Evolutionary conservation across 2,113 vertebrate genomes (phyloP).

Genomic region (Heptranchias perlo): DNA sequence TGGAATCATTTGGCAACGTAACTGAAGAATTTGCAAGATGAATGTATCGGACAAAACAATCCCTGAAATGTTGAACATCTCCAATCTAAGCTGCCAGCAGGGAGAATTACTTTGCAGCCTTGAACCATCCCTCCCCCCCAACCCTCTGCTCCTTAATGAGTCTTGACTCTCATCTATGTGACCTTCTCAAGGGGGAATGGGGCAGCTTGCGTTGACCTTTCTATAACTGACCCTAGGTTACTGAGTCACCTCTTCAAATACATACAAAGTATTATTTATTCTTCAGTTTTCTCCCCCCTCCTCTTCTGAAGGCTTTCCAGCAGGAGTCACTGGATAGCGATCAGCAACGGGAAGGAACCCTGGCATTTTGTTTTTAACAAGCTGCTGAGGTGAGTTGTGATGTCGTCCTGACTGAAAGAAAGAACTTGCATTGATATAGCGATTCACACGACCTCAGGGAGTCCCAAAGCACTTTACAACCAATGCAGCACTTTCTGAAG

Average conservation of each 20-base stretch:
- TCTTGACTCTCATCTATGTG: not conserved
- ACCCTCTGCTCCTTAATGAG: too few species aligned
- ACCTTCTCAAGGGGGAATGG: not conserved
- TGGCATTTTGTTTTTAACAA: not conserved
- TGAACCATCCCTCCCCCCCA: not conserved
- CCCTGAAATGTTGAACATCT: not conserved
- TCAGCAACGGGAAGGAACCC: not conserved
- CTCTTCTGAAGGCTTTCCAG: not conserved
- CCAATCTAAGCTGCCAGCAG: not conserved
- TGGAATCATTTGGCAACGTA: not conserved
- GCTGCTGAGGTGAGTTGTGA: not conserved
- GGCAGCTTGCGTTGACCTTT: not conserved
- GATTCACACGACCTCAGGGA: not conserved
- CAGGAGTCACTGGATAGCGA: not conserved
- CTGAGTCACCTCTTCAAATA: not conserved
- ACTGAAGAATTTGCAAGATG: not conserved
- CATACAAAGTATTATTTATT: not conserved
- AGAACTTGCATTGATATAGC: not conserved
- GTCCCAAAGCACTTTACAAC: too few species aligned
- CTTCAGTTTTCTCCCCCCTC: not conserved
- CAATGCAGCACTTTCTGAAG: not conserved
- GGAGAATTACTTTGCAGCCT: not conserved
- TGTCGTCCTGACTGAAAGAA: not conserved
- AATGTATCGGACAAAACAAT: constrained; percentile 2
- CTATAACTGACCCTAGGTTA: not conserved